Base-by-base conservation (phyloP, 2,113 vertebrate genomes). In the Microtus montanus region DNA sequence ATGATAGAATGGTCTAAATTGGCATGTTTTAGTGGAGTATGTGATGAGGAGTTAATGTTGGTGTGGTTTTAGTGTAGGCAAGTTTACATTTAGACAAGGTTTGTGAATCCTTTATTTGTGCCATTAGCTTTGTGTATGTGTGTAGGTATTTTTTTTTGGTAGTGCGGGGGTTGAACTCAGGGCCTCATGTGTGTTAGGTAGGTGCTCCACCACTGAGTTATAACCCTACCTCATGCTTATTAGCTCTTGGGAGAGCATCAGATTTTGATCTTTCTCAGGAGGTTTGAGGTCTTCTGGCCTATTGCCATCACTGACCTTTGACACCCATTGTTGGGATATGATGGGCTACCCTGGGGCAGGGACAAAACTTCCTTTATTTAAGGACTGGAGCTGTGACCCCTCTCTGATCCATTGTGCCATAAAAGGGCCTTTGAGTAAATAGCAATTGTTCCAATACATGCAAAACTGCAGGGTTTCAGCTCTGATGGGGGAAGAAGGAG, bases 251-350 rank as follows among this genome's bases (percentile, higher is more conserved):
- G 61, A 89, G 68, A 94, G 52, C 22, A 58, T 19, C 5, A 13
- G 15, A 33, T 86, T 88, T 71, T 74, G n/a, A 63, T 89, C 30
- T 96, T 95, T 78, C 7, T 38, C 63, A 83, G 68, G 90, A 38
- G 19, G 22, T 24, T 35, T 35, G 3, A 91, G 79, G 15, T 71
- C 44, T 89, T 89, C 91, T 58, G 5, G 73, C 63, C 7, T 54
- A 35, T 87, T 84, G 83, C 24, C 10, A 7, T 58, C 73, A 79
- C 8, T 35, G 9, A 87, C n/a, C 88, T 1, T 82, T 11, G 54
- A 52, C 19, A 84, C 2, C 30, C 3, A 54, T 61, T 68, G 64
- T 64, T 38, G 64, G 44, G 78, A 75, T 87, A 87, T 30, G 77
- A 54, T 9, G 49, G 58, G 7, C 1, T 3, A 22, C 84, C 38